Percentiles rank a stretch among this genome's conserved stretches.
Conservation (phyloP, 2,113 vertebrate genomes). For the Proteles cristata region DNA sequence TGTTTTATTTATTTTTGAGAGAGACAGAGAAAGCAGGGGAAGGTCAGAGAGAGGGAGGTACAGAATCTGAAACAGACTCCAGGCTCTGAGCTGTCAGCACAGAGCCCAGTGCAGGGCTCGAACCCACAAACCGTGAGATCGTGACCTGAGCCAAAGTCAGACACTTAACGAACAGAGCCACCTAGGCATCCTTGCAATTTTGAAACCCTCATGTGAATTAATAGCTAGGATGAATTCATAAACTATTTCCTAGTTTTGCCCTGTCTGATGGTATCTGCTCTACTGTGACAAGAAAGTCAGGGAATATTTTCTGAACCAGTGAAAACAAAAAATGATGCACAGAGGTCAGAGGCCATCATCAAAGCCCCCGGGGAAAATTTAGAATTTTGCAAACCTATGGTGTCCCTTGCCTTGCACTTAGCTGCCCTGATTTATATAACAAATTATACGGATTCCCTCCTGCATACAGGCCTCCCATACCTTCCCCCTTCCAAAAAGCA, state of each 20-base stretch:
- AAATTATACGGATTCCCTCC: neutral
- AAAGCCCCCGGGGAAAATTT: too few species aligned
- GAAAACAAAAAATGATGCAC: neutral
- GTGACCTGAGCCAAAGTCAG: too few species aligned
- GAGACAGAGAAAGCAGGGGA: too few species aligned
- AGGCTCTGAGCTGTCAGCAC: too few species aligned
- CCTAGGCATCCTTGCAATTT: neutral
- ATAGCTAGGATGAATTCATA: neutral
- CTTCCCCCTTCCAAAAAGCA: neutral
- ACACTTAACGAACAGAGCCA: too few species aligned
- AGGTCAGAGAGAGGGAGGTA: too few species aligned
- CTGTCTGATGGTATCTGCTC: neutral
- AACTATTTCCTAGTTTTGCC: neutral
- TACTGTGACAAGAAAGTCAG: neutral
- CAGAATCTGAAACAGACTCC: too few species aligned
- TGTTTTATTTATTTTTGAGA: too few species aligned
- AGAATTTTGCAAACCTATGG: accelerated
- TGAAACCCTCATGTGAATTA: neutral
- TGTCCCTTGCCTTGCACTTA: neutral
- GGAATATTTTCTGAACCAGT: neutral
- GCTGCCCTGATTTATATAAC: neutral
- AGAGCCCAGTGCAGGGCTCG: too few species aligned
- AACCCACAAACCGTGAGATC: too few species aligned
- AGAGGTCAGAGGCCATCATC: neutral
- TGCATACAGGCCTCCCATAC: accelerated